These are phyloP conservation scores for Ophraella communa DNA, from an alignment of 2,888 invertebrate genomes.

Conservation along the genomic window DNA sequence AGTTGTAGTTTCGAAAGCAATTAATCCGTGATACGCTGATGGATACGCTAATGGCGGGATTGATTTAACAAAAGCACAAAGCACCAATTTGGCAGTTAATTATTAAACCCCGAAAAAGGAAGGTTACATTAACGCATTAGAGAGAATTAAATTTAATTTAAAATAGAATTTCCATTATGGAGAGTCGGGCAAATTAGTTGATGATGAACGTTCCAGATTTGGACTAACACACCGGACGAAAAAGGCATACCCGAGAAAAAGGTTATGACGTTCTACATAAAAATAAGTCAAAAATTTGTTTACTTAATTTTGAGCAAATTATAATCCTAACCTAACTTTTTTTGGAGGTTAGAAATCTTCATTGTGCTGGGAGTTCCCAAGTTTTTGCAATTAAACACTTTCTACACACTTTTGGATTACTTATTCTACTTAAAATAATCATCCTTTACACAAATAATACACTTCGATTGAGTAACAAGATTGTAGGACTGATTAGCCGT, in stretches of 20 bases:
- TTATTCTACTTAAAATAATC: too few relatives aligned
- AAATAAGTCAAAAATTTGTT: too few relatives aligned
- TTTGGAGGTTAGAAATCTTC: too few relatives aligned
- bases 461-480: too few relatives aligned
- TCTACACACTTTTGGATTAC: too few relatives aligned
- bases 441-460: too few relatives aligned
- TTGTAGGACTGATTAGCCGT: too few relatives aligned
- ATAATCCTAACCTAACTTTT: too few relatives aligned
- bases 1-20: conserved; percentile 20
- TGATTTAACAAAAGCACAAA: conserved; percentile 34
- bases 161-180: conserved; percentile 26
- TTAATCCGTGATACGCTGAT: conserved; percentile 28
- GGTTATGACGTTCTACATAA: neutral
- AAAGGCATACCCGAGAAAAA: neutral
- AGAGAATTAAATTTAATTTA: conserved; percentile 29
- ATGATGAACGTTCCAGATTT: conserved; percentile 10
- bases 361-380: too few relatives aligned
- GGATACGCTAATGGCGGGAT: conserved; percentile 31
- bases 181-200: conserved; percentile 18
- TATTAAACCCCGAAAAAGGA: conserved; percentile 30
- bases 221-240: neutral
- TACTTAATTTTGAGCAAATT: too few relatives aligned
- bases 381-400: too few relatives aligned
- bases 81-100: conserved; percentile 32
- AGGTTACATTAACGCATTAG: conserved; percentile 34